Evolutionary conservation across 2,113 vertebrate species (phyloP).

Genomic region (Osmerus mordax): DNA sequence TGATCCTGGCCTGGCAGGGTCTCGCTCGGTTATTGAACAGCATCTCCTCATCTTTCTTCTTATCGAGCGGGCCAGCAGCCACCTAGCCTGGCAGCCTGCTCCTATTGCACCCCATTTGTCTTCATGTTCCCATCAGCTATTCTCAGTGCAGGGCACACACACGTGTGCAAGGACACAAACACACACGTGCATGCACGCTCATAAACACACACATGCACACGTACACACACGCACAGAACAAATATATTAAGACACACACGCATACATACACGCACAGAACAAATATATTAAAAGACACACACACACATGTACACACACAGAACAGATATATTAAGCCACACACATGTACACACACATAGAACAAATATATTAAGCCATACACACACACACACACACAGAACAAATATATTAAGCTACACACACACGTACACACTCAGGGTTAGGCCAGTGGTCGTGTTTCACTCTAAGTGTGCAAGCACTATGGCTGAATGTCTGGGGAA

Average conservation of each 20-base stretch:
- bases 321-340: not conserved
- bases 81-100: slow-evolving; percentile 41
- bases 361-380: no score
- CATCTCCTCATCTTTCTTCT: slow-evolving; percentile 53
- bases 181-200: slow-evolving; percentile 6
- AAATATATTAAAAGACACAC: not conserved
- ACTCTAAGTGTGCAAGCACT: no score
- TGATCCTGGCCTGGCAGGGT: slow-evolving; percentile 38
- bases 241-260: not conserved
- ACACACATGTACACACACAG: not conserved
- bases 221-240: not conserved
- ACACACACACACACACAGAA: no score
- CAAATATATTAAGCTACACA: no score
- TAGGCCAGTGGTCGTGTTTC: no score
- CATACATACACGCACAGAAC: not conserved
- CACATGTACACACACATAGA: not conserved
- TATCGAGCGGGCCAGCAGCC: slow-evolving; percentile 41
- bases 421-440: no score
- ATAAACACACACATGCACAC: not conserved
- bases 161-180: slow-evolving; percentile 7
- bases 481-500: no score
- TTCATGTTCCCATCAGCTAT: slow-evolving; percentile 50
- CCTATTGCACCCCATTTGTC: slow-evolving; percentile 57
- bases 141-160: slow-evolving; percentile 25
- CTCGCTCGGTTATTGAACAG: slow-evolving; percentile 50